Evolutionary conservation across 1,140 invertebrate species (phyloP), one percentile per base, ranked within the genome.

Genomic region (Mamestra configurata): DNA sequence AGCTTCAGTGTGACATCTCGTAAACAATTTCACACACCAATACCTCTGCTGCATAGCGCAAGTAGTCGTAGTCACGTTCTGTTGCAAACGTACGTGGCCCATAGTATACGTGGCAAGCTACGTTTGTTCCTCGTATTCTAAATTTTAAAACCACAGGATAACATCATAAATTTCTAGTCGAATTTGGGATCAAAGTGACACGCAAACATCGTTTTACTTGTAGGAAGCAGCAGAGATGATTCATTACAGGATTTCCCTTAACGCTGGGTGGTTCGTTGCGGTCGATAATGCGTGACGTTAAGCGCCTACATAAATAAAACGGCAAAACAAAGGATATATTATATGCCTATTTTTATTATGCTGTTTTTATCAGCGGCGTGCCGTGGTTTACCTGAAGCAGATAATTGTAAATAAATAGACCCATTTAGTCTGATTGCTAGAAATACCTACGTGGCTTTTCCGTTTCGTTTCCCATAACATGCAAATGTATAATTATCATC

Each of bases 161-260:
- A 53, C 7, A 10, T 18, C 18, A 20, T 22, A 20, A 20, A 53
- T 53, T 22, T 1, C n/a, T 10, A 43, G 20, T 40, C 37, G 20
- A n/a, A 68, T 35, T 61, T 8, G 13, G 57, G 64, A 68, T 46
- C 5, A 27, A 24, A 46, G 20, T 24, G 15, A n/a, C 10, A 18
- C 7, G 4, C 51, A 18, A 18, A 37, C 64, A 46, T 46, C 40
- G 20, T 46, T 43, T 22, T 22, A 40, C 31, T 37, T 22, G 51
- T 46, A 68, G 40, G 13, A 68, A 68, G 64, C 37, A 46, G 22
- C 5, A 24, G 13, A 70, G 40, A 70, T 70, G 40, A 70, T 70
- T 49, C 66, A 70, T 70, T 70, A 46, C 66, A 49, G 40, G 66
- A 70, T 70, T 66, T 66, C 61, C 61, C 35, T 20, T 8, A 13